Evolutionary conservation across 2,888 invertebrate species (phyloP).

Genomic region (Julus scanicus): DNA sequence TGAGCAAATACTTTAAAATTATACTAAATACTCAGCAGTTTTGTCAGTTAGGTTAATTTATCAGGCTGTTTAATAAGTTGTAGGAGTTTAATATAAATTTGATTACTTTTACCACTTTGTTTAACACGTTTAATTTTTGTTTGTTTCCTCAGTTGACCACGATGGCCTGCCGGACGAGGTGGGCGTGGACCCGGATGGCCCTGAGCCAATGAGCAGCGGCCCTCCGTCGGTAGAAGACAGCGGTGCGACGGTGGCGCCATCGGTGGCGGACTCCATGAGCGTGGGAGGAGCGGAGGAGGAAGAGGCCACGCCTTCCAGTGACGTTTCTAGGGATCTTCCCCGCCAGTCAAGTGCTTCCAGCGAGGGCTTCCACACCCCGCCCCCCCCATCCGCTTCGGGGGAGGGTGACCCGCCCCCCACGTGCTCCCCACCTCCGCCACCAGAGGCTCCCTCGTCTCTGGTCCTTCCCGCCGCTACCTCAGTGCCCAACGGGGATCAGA

Average conservation of each 20-base stretch:
- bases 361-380: slow-evolving; percentile 54
- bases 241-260: not conserved
- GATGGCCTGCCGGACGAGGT: slow-evolving; percentile 54
- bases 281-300: not conserved
- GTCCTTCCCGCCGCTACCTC: slow-evolving; percentile 31
- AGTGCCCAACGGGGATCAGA: slow-evolving; percentile 47
- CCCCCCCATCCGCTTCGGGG: not conserved
- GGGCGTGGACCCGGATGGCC: slow-evolving; percentile 41
- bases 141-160: slow-evolving; percentile 51
- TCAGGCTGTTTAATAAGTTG: too few relatives aligned
- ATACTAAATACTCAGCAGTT: too few relatives aligned
- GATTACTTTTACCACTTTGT: not conserved
- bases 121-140: slow-evolving; percentile 13
- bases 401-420: not conserved
- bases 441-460: not conserved
- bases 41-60: too few relatives aligned
- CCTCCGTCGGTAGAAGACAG: not conserved
- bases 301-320: slow-evolving; percentile 9
- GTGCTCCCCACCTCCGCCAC: not conserved
- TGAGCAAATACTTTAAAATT: too few relatives aligned
- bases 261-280: not conserved
- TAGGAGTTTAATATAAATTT: too few relatives aligned
- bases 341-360: slow-evolving; percentile 54
- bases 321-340: not conserved
- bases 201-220: not conserved